Conservation (phyloP, 2,797 vertebrate species). For the Bufotes viridis region DNA sequence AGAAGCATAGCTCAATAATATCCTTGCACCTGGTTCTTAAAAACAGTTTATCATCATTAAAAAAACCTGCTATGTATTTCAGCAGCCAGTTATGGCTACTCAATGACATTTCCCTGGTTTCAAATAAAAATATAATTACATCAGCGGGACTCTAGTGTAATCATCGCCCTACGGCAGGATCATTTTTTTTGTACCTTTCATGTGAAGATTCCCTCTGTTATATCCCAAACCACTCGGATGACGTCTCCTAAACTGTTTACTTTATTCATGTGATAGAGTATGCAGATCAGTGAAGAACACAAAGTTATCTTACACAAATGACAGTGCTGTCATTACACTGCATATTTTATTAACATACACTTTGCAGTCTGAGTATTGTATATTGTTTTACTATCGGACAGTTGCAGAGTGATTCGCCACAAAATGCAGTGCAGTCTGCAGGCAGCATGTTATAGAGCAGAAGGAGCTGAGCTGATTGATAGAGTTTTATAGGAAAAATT, state of each 20-base stretch:
- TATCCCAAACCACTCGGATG: conserved; percentile 45
- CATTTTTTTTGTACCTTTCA: conserved; percentile 58
- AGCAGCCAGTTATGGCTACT: conserved; percentile 45
- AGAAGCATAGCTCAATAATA: conserved; percentile 28
- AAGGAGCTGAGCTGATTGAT: too few relatives aligned
- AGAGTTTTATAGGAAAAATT: too few relatives aligned
- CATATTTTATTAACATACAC: background rate
- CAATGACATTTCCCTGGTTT: conserved; percentile 51
- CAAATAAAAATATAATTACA: conserved; percentile 54
- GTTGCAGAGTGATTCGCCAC: too few relatives aligned
- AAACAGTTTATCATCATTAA: conserved; percentile 54
- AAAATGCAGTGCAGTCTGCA: too few relatives aligned
- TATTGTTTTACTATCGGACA: background rate
- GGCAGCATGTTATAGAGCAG: too few relatives aligned
- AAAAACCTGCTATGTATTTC: conserved; percentile 38
- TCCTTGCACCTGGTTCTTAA: conserved; percentile 53
- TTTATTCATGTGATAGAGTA: conserved; percentile 43
- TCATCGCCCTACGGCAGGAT: conserved; percentile 55
- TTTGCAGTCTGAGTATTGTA: background rate
- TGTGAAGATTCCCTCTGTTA: conserved; percentile 52
- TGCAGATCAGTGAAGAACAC: conserved; percentile 54
- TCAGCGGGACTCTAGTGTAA: conserved; percentile 53
- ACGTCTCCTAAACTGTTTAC: conserved; percentile 33
- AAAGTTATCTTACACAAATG: conserved; percentile 16
- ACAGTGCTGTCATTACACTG: background rate